Evolutionary conservation across 2,113 vertebrate genomes (phyloP), one percentile per base, ranked within the genome.

Genomic region (Hypocryptadius cinnamomeus): DNA sequence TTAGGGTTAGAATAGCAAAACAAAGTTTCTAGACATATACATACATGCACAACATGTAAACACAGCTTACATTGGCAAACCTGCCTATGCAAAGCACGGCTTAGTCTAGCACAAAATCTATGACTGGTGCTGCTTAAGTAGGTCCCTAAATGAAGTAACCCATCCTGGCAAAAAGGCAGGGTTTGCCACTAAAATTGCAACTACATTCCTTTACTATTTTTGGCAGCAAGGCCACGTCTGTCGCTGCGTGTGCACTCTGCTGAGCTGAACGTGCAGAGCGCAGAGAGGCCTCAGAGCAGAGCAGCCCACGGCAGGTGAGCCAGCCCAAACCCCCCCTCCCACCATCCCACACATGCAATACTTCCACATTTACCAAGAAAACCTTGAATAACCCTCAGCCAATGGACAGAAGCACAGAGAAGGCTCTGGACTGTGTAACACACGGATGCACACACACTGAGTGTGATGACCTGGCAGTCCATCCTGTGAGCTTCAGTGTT

Each of bases 201-300:
- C 44, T 31, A 14, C 70, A 27, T 91, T 72, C 64, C 68, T 86
- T 40, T 13, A 20, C 87, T 85, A 23, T 76, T 94, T 94, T 73
- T 60, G 79, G 87, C 81, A 69, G 13, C 50, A 48, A 47, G 65
- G n/a, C 56, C 42, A 22, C 0, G 0, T 57, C 81, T 60, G 45
- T 4, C 8, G 21, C 80, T 80, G 33, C 0, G 0, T 3, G 42
- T 10, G n/a, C 25, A 3, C 54, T 47, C n/a, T 45, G 44, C 27
- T 13, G 77, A 57, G 50, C 83, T 45, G 71, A 79, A 63, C 6
- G 5, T 0, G 8, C 65, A 68, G 57, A 39, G 21, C 20, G 9
- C 6, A 1, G 37, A 9, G 2, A 89, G 0, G 5, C 18, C 59
- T 71, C 44, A 8, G 53, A 6, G 22, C 37, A 59, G 74, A 47